Conservation (phyloP, 2,797 vertebrate genomes). For the Knipowitschia caucasica region DNA sequence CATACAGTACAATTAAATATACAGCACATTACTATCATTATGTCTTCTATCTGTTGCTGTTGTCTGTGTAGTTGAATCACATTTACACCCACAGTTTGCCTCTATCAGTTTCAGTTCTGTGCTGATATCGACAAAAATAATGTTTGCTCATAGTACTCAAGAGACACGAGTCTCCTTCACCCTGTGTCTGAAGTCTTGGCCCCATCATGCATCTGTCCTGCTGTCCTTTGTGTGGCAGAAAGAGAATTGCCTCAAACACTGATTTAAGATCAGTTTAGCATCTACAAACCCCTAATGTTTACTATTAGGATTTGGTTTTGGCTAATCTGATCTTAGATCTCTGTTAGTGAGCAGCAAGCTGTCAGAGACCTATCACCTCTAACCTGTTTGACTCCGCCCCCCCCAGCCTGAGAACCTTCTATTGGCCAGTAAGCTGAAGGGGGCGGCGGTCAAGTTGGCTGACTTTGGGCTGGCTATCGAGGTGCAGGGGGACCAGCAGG, state of each 20-base stretch:
- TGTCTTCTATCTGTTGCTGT: conserved; percentile 30
- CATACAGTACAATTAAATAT: conserved; percentile 34
- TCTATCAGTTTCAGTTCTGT: conserved; percentile 47
- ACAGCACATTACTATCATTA: conserved; percentile 39
- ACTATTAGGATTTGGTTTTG: conserved; percentile 60
- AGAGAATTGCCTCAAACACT: conserved; percentile 63
- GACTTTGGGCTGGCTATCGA: conserved; percentile 98
- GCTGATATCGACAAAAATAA: conserved; percentile 18
- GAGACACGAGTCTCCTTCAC: conserved; percentile 50
- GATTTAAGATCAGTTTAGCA: conserved; percentile 72
- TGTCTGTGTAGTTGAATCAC: conserved; percentile 47
- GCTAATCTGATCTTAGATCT: conserved; percentile 74
- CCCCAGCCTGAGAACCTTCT: conserved; percentile 95
- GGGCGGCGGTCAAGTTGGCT: conserved; percentile 95
- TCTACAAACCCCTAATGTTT: conserved; percentile 52
- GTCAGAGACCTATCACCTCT: conserved; percentile 71
- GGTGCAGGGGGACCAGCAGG: conserved; percentile 97
- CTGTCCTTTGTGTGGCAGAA: conserved; percentile 65
- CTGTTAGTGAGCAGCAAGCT: conserved; percentile 63
- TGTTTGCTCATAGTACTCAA: conserved; percentile 26
- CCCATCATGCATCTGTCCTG: conserved; percentile 56
- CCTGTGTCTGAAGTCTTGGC: conserved; percentile 53
- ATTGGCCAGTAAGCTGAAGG: conserved; percentile 96
- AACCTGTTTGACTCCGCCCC: conserved; percentile 77
- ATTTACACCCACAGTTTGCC: conserved; percentile 41